Evolutionary conservation across 2,888 invertebrate species (phyloP), one percentile per base, ranked within the genome.

Genomic region (Scrobipalpa atriplicella): DNA sequence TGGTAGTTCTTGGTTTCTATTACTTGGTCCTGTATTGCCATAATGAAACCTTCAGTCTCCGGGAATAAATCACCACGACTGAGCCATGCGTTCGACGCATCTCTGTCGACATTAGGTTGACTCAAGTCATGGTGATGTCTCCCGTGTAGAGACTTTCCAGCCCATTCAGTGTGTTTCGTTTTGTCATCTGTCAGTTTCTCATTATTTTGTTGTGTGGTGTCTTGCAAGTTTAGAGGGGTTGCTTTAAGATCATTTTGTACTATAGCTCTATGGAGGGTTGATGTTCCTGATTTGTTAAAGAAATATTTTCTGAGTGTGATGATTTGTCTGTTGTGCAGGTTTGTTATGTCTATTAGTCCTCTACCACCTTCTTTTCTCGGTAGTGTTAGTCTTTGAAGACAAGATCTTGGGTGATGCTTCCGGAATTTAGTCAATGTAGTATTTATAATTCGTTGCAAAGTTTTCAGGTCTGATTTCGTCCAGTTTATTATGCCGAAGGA

Each of bases 261-360:
- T 52, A 52, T 18, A 7, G 52, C 52, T 52, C 18, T 52, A 18
- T 52, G 52, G 16, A 52, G 52, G 3, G 19, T 18, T 2, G 52
- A 52, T 13, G 52, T 16, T 19, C 18, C 52, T 18, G 52, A 16
- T 52, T 52, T 52, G 18, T 52, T 52, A 18, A 52, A 52, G 52
- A 52, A 52, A 18, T 52, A 52, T 18, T 52, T 8, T 52, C 52
- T 16, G 8, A 52, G 52, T 5, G 52, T 52, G 2, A 7, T 11
- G 8, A 69, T 64, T 39, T n/a, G n/a, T n/a, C n/a, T n/a, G n/a
- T n/a, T n/a, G n/a, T n/a, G n/a, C n/a, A n/a, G n/a, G n/a, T n/a
- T 65, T 61, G 9, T 60, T 65, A 39, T 67, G 47, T 38, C 38
- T n/a, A n/a, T n/a, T n/a, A n/a, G n/a, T n/a, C n/a, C n/a, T n/a